Conservation (phyloP, 2,113 vertebrate species). For the Scalopus aquaticus region DNA sequence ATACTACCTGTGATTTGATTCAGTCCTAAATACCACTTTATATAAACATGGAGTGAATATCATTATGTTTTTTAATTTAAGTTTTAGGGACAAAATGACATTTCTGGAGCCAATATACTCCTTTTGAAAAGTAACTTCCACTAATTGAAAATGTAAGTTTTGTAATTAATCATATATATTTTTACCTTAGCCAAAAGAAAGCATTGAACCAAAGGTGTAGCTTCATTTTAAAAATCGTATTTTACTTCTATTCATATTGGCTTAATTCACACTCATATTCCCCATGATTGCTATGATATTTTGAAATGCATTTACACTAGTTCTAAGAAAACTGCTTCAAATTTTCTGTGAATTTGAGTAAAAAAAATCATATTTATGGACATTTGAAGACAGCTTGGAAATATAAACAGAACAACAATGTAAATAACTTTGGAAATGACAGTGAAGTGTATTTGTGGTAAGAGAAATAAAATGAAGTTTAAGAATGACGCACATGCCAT, state of each 20-base stretch:
- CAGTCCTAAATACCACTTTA: not conserved
- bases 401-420: not conserved
- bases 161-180: not conserved
- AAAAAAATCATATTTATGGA: not conserved
- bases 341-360: not conserved
- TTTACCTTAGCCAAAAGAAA: not conserved
- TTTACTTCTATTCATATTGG: not conserved
- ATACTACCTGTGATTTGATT: not conserved
- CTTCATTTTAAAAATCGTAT: not conserved
- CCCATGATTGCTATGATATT: not conserved
- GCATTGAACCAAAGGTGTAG: not conserved
- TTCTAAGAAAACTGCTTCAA: not conserved
- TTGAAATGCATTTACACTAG: not conserved
- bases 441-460: not conserved
- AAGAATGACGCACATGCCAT: not conserved
- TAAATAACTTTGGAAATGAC: not conserved
- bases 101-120: not conserved
- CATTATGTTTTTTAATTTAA: not conserved
- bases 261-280: not conserved
- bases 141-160: not conserved
- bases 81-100: not conserved
- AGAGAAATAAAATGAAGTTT: slow-evolving; percentile 24
- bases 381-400: not conserved
- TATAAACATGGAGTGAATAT: not conserved
- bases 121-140: not conserved